Conservation (phyloP, 2,888 invertebrate genomes). For the Calliphora vomitoria region DNA sequence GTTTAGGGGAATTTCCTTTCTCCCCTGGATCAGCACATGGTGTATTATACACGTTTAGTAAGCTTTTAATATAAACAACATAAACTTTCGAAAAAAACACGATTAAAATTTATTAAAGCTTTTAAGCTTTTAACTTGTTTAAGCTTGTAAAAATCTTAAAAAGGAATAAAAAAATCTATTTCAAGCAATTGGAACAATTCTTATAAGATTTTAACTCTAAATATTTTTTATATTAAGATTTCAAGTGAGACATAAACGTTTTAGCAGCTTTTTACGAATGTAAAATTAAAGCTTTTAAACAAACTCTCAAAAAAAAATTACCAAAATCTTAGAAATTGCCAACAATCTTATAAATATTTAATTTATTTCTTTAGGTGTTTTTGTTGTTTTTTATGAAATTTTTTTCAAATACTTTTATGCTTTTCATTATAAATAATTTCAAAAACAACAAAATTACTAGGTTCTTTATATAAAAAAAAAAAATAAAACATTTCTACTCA, state of each 20-base stretch:
- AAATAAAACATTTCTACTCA: constrained; percentile 65
- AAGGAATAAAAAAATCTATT: too few species aligned
- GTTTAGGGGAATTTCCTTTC: too few species aligned
- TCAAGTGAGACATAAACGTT: not conserved
- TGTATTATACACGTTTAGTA: too few species aligned
- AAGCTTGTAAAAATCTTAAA: too few species aligned
- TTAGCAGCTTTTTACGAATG: not conserved
- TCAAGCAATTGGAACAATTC: too few species aligned
- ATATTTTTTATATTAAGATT: too few species aligned
- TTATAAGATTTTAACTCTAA: too few species aligned
- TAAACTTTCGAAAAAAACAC: too few species aligned
- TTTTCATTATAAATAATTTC: constrained; percentile 62
- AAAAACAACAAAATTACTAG: constrained; percentile 45
- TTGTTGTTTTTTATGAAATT: constrained; percentile 69
- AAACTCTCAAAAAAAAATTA: not conserved
- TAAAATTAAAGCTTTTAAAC: not conserved
- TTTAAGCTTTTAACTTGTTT: too few species aligned
- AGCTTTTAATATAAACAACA: too few species aligned
- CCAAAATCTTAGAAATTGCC: not conserved
- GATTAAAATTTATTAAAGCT: too few species aligned
- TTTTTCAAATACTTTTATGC: constrained; percentile 60
- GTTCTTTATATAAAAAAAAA: constrained; percentile 15
- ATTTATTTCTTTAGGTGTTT: constrained; percentile 79
- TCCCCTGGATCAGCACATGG: too few species aligned
- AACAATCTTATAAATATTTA: constrained; percentile 21